Evolutionary conservation across 2,113 vertebrate genomes (phyloP).

Genomic region (Chitala chitala): DNA sequence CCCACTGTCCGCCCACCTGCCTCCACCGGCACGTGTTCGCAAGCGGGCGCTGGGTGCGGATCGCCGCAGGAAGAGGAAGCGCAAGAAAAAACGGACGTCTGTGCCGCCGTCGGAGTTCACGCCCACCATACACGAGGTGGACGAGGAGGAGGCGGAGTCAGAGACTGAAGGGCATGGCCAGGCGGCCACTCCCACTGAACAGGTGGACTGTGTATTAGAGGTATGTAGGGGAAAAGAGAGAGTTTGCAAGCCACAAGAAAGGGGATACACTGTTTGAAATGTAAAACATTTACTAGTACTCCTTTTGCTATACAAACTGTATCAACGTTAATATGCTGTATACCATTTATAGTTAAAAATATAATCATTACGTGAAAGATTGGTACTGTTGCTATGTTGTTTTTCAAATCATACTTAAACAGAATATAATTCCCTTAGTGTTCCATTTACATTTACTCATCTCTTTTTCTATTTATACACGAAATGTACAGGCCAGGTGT

Average conservation of each 20-base stretch:
- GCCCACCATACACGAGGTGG: constrained; percentile 90
- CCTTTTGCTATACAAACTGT: too few species aligned
- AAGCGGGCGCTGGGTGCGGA: constrained; percentile 69
- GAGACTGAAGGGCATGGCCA: constrained; percentile 66
- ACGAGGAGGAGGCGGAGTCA: constrained; percentile 71
- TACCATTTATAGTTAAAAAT: too few species aligned
- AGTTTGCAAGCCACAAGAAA: not conserved
- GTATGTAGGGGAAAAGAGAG: constrained; percentile 46
- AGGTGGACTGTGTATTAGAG: constrained; percentile 63
- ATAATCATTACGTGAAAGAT: too few species aligned
- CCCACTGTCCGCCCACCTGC: constrained; percentile 88
- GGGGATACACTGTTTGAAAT: not conserved
- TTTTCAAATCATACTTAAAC: too few species aligned
- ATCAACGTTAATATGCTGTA: not conserved
- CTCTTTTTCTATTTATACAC: too few species aligned
- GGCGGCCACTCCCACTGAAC: constrained; percentile 49
- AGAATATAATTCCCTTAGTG: too few species aligned
- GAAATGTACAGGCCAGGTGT: too few species aligned
- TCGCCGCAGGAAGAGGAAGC: constrained; percentile 72
- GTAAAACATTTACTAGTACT: too few species aligned
- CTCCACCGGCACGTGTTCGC: constrained; percentile 74
- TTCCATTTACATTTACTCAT: too few species aligned
- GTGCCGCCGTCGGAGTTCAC: constrained; percentile 83
- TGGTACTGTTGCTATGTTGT: too few species aligned
- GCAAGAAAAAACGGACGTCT: constrained; percentile 85